Evolutionary conservation across 2,113 vertebrate species (phyloP).

Genomic region (Pachypanchax playfairii): DNA sequence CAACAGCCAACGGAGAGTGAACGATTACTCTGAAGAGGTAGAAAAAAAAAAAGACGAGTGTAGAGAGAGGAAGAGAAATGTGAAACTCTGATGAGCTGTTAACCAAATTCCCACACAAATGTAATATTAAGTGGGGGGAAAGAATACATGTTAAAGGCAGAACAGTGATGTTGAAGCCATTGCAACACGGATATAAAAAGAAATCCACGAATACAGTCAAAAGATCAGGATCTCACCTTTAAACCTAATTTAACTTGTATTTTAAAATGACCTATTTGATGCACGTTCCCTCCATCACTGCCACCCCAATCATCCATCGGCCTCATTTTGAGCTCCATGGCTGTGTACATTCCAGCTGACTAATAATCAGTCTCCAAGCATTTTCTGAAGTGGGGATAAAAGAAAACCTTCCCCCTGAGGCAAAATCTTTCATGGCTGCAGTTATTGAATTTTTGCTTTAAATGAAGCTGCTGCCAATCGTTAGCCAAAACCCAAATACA

Average conservation of each 20-base stretch:
- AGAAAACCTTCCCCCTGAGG: slow-evolving; percentile 18
- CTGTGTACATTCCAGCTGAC: slow-evolving; percentile 3
- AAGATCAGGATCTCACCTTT: too few relatives aligned
- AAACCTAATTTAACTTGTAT: background rate
- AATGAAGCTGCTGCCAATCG: slow-evolving; percentile 20
- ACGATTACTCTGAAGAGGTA: background rate
- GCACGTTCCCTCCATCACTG: background rate
- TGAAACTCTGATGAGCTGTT: background rate
- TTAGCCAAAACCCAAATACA: background rate
- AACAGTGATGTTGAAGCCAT: background rate
- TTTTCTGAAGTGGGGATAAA: slow-evolving; percentile 24
- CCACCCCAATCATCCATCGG: background rate
- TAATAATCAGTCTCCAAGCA: slow-evolving; percentile 10
- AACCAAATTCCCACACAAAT: background rate
- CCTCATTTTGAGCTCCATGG: background rate
- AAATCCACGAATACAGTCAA: background rate
- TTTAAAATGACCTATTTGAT: background rate
- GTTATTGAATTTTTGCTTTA: slow-evolving; percentile 12
- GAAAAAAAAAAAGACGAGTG: too few relatives aligned
- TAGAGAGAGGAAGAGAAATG: background rate
- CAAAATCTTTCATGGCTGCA: slow-evolving; percentile 2
- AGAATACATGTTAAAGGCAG: background rate
- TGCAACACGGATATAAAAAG: background rate
- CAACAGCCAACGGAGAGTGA: background rate
- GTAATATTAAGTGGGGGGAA: background rate